Conservation (phyloP, 2,113 vertebrate genomes). For the Syrmaticus mikado region DNA sequence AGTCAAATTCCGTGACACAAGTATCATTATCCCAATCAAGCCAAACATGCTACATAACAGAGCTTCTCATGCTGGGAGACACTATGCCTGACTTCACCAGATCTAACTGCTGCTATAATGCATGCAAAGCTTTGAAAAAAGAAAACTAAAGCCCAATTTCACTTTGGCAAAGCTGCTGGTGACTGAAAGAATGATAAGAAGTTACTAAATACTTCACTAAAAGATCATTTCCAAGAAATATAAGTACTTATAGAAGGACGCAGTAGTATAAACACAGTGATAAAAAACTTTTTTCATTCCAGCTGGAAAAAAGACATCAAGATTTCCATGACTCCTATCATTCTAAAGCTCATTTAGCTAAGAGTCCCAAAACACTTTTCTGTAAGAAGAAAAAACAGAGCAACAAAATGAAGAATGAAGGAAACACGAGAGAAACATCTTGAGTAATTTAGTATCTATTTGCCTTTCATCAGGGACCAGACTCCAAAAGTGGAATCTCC, state of each 20-base stretch:
- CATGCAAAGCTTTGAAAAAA: background rate
- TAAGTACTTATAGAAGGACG: background rate
- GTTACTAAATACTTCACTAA: background rate
- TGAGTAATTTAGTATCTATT: background rate
- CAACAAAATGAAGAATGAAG: fast-evolving
- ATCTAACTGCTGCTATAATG: background rate
- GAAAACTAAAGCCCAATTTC: background rate
- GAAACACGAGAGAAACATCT: background rate
- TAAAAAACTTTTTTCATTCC: background rate
- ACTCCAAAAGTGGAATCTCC: background rate
- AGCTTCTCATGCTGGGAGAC: background rate
- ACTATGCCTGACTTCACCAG: background rate
- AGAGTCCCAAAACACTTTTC: background rate
- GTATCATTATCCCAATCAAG: background rate
- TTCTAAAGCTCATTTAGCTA: background rate
- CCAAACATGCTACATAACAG: fast-evolving
- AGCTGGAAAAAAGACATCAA: background rate
- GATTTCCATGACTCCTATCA: background rate
- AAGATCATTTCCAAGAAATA: background rate
- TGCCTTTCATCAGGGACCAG: background rate
- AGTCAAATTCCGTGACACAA: background rate
- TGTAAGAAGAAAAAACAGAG: background rate
- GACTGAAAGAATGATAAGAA: background rate
- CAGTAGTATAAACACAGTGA: background rate
- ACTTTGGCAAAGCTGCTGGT: background rate